Base-by-base conservation (phyloP, 1,140 invertebrate genomes). In the Drosophila fuyamai region DNA sequence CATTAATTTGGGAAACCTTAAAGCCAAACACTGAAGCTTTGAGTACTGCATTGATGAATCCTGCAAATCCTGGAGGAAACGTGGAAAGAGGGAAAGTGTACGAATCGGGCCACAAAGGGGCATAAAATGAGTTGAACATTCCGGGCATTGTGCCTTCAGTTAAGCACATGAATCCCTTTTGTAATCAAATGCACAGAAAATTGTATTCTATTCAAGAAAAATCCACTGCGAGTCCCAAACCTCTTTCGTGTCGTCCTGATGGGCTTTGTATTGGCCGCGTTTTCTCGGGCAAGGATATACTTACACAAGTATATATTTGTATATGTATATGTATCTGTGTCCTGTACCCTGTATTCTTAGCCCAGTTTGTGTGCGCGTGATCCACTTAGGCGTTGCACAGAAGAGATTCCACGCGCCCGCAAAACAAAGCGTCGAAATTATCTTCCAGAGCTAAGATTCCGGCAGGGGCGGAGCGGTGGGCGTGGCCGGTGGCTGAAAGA, bases 141-240 rank as follows among this genome's bases (percentile, higher is more conserved):
- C 76, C 51, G 66, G 66, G 65, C 68, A 68, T 83, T 83, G 73
- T 84, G 76, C 61, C 62, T 68, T 54, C 70, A 73, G 72, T 86
- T 79, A 82, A 84, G 83, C 82, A 84, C 82, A 81, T 79, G 83
- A 88, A 79, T 85, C 82, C 83, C 82, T 82, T 85, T 85, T 85
- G 82, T 85, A 88, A 85, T 85, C 82, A 85, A 85, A 85, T 85
- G 83, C 82, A 82, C 70, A 88, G 83, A 86, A 85, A 85, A 82
- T 88, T 86, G 71, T 86, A 72, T 85, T 86, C 82, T 71, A 71
- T 77, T 77, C 61, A 71, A 70, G 41, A 67, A 60, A 81, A 78
- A 78, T 70, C 44, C 66, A 13, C 38, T 41, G 13, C 13, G 65
- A 76, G 68, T 78, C 83, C 74, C 83, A 85, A 85, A 75, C 82